Evolutionary conservation across 2,113 vertebrate genomes (phyloP), one percentile per base, ranked within the genome.

Genomic region (Microcebus lehilahytsara): DNA sequence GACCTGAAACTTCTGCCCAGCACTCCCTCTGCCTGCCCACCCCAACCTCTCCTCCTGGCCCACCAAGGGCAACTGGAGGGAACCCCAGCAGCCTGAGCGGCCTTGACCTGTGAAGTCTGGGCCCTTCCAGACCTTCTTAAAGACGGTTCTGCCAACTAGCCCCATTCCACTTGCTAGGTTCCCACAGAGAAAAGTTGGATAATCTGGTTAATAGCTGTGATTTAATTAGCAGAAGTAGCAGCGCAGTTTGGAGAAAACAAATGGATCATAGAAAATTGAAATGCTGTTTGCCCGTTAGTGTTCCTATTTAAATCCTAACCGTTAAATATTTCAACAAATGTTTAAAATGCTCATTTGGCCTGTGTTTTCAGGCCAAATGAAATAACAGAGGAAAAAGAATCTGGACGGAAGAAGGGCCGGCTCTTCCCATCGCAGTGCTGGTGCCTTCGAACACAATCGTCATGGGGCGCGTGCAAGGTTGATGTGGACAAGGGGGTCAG

Each of bases 271-370:
- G 94, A 64, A 87, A 95, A 81, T 1, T 22, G 80, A 91, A 95
- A 71, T 49, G 56, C 60, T 67, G 46, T 66, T 94, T 95, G 95
- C 85, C 95, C 91, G 88, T 85, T 79, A 92, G 92, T 0, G 46
- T 64, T 90, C 91, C 92, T 77, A 66, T 92, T 92, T 79, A 91
- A 97, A 93, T 72, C 66, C 71, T 71, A 90, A 66, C 85, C 16
- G 4, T 77, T 92, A 95, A 97, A 77, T 94, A 95, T 88, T 92
- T 77, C 67, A 80, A 72, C 71, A 91, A 77, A 88, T 67, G 89
- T 85, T 93, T 79, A 51, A 95, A 84, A 69, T 0, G 16, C 19
- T 66, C n/a, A 3, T 75, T 46, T 46, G 46, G 46, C 66, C 22
- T 87, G 95, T 85, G 64, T 85, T 80, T 80, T 92, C 0, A 1